Conservation (phyloP, 2,888 invertebrate genomes). For the Cataglyphis albicans region DNA sequence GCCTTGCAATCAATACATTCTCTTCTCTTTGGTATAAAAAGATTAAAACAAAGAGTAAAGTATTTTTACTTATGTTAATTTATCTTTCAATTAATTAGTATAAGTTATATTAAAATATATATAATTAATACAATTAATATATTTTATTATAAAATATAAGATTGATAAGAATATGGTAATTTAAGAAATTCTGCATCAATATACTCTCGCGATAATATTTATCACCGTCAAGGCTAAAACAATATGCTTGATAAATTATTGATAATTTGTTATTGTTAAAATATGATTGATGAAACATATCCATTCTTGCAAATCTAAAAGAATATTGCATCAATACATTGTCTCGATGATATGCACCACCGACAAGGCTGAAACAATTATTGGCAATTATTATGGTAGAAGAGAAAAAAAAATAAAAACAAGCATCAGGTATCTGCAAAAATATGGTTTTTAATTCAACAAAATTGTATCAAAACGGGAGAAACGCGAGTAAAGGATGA, state of each 20-base stretch:
- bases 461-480: slow-evolving; percentile 84
- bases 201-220: not conserved
- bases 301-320: not conserved
- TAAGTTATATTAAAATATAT: not conserved
- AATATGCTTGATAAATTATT: not conserved
- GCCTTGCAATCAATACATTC: not conserved
- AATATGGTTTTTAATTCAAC: slow-evolving; percentile 83
- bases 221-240: not conserved
- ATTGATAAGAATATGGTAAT: not conserved
- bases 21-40: slow-evolving; percentile 6
- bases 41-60: not conserved
- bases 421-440: slow-evolving; percentile 76
- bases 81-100: not conserved
- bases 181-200: not conserved
- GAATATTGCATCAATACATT: not conserved
- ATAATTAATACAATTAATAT: slow-evolving; percentile 4
- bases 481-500: slow-evolving; percentile 75
- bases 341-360: not conserved
- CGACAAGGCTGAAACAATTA: slow-evolving; percentile 10
- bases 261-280: too few relatives aligned
- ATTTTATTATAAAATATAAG: slow-evolving; percentile 7
- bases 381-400: slow-evolving; percentile 33
- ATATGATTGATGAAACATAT: too few relatives aligned
- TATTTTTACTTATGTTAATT: not conserved
- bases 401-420: slow-evolving; percentile 61